Percentiles rank a stretch among this genome's conserved stretches.
These are phyloP conservation scores for Falcaria lacertinaria DNA, from an alignment of 2,888 invertebrate genomes.

Conservation along the genomic window DNA sequence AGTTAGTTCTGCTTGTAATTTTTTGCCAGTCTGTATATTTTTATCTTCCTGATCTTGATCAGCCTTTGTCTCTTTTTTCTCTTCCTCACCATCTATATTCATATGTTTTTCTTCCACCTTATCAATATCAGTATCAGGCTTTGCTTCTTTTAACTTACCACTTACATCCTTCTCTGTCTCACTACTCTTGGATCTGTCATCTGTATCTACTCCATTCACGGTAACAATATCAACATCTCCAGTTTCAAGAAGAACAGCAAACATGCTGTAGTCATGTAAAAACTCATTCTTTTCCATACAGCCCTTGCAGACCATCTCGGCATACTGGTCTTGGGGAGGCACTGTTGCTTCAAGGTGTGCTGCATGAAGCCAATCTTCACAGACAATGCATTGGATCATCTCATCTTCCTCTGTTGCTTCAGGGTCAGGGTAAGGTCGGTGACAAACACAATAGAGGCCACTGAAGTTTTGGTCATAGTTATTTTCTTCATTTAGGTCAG, in stretches of 20 bases:
- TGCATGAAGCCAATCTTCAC: constrained; percentile 99
- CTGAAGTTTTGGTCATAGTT: constrained; percentile 96
- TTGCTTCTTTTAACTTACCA: constrained; percentile 7
- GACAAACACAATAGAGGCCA: constrained; percentile 94
- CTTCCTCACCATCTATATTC: constrained; percentile 1
- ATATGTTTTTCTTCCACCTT: constrained; percentile 12
- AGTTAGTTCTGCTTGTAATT: constrained; percentile 3
- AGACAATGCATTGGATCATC: constrained; percentile 97
- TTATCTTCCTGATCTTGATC: constrained; percentile 3
- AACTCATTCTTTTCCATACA: constrained; percentile 90
- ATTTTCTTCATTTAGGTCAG: constrained; percentile 84
- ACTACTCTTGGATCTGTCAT: constrained; percentile 21
- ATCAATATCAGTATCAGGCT: constrained; percentile 4
- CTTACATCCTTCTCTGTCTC: constrained; percentile 16
- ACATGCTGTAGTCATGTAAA: constrained; percentile 83
- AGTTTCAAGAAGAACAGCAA: constrained; percentile 54
- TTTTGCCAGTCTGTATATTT: constrained; percentile 5
- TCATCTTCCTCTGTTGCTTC: constrained; percentile 90
- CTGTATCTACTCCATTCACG: constrained; percentile 21
- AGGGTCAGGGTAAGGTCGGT: constrained; percentile 96
- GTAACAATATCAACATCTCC: constrained; percentile 37
- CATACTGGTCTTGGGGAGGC: constrained; percentile 81
- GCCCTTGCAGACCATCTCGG: constrained; percentile 90
- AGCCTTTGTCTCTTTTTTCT: constrained; percentile 4
- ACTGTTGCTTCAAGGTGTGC: constrained; percentile 83